These are phyloP conservation scores for Cynopterus brachyotis DNA, from an alignment of 2,113 vertebrate species.

Conservation along the genomic window DNA sequence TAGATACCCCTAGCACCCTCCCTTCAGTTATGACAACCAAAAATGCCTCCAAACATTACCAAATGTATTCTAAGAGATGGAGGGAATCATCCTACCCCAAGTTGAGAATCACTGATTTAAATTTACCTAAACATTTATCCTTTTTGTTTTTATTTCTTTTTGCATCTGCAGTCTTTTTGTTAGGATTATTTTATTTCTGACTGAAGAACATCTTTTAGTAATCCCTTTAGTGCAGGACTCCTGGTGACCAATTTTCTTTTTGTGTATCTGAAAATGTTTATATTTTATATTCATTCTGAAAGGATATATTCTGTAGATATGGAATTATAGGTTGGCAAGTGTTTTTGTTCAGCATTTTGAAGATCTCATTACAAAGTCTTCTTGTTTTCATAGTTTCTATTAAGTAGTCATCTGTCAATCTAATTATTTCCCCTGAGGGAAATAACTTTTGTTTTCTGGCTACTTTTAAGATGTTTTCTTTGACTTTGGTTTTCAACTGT, in stretches of 20 bases:
- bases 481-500: background rate
- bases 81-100: background rate
- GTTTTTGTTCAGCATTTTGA: background rate
- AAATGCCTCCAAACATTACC: background rate
- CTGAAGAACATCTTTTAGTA: background rate
- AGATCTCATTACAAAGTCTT: background rate
- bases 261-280: constrained; percentile 30
- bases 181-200: background rate
- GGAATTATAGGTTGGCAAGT: background rate
- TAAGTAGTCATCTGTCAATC: background rate
- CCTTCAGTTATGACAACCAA: background rate
- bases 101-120: background rate
- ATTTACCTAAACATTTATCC: background rate
- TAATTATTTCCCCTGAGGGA: constrained; percentile 13
- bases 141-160: background rate
- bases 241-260: constrained; percentile 13
- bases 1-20: background rate
- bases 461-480: background rate
- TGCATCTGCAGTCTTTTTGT: background rate
- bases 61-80: background rate
- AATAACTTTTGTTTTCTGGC: background rate
- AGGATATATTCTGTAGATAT: background rate
- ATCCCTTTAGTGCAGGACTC: background rate
- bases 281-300: constrained; percentile 24
- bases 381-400: background rate